These are phyloP conservation scores for Drosophila sturtevanti DNA, from an alignment of 1,140 invertebrate species.

Conservation along the genomic window DNA sequence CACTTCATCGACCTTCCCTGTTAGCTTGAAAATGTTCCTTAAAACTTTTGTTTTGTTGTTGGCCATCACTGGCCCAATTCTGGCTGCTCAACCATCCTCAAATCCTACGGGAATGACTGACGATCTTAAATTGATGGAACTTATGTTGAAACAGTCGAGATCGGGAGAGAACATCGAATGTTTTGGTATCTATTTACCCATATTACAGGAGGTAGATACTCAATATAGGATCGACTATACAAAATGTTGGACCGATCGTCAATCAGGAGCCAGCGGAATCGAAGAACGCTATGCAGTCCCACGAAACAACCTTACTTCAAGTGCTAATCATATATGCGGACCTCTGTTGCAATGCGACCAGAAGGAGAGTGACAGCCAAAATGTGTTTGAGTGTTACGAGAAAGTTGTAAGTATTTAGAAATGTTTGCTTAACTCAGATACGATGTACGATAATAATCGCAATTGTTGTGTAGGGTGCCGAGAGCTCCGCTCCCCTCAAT, in stretches of 20 bases:
- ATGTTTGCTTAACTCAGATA: too few relatives aligned
- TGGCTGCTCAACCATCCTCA: neutral
- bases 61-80: neutral
- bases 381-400: neutral
- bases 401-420: neutral
- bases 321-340: neutral
- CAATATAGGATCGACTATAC: neutral
- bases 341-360: neutral
- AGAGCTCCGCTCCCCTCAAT: too few relatives aligned
- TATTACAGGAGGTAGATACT: neutral
- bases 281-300: neutral
- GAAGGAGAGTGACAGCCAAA: neutral
- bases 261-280: neutral
- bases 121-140: neutral
- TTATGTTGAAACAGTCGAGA: neutral
- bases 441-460: neutral
- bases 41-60: neutral
- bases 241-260: neutral
- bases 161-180: neutral
- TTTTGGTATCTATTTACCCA: neutral
- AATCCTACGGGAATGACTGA: neutral
- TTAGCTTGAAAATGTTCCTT: neutral
- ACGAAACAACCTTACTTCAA: neutral
- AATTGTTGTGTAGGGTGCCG: neutral
- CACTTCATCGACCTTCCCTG: neutral